These are phyloP conservation scores for Polypterus senegalus DNA, from an alignment of 2,113 vertebrate species.

Conservation along the genomic window DNA sequence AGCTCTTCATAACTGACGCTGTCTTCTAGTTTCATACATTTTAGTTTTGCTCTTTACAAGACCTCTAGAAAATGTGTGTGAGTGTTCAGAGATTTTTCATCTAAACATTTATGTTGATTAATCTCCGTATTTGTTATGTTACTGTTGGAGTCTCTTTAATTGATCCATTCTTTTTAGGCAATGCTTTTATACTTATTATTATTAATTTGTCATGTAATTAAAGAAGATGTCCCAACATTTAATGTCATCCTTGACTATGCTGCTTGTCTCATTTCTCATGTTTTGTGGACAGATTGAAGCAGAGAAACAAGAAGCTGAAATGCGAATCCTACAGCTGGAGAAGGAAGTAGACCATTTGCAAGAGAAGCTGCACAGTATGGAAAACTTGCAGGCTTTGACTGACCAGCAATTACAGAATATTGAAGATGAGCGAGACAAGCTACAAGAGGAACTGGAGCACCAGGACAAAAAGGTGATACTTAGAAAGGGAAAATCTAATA, in stretches of 20 bases:
- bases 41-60: no score
- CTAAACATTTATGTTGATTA: no score
- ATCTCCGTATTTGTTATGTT: no score
- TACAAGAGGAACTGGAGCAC: slow-evolving; percentile 56
- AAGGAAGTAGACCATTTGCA: slow-evolving; percentile 47
- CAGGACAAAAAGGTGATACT: slow-evolving; percentile 52
- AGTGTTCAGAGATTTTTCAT: no score
- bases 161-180: no score
- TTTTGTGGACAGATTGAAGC: slow-evolving; percentile 40
- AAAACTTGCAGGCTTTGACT: slow-evolving; percentile 57
- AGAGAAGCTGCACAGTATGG: slow-evolving; percentile 54
- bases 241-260: background rate
- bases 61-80: no score
- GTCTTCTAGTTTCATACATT: no score
- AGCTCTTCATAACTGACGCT: no score
- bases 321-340: slow-evolving; percentile 43
- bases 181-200: no score
- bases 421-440: slow-evolving; percentile 57
- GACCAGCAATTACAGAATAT: slow-evolving; percentile 63
- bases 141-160: no score
- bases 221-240: no score
- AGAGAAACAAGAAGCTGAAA: slow-evolving; percentile 46
- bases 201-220: no score
- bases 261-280: background rate
- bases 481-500: background rate